Evolutionary conservation across 2,113 vertebrate species (phyloP), one percentile per base, ranked within the genome.

Genomic region (Lasiurus cinereus): DNA sequence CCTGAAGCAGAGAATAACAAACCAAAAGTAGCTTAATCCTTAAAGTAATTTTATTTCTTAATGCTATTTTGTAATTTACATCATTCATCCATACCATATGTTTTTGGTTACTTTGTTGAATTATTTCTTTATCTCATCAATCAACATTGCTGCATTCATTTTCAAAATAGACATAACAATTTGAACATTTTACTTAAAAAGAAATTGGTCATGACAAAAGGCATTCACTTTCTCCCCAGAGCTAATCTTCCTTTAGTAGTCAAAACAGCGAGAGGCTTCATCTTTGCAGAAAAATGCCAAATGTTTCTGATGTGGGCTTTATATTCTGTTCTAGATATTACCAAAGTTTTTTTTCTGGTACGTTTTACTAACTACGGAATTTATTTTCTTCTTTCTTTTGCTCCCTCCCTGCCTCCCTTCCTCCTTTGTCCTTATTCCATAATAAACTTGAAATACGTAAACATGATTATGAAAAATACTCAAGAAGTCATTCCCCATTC

Each of bases 151-250:
- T 77, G 19, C 31, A 80, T 46, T 94, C 74, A 43, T 70, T 72
- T 93, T 72, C 77, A 84, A 82, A 89, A 56, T 12, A 80, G 33
- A 78, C 4, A 77, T 66, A 91, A 52, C 31, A 56, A 82, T 69
- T 72, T 67, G 62, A 66, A 89, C 59, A 16, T 50, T 80, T 93
- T 77, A 43, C 59, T 86, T 22, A 83, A 69, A 88, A 54, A 62
- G 22, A 24, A 21, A 33, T 21, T 52, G 36, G n/a, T 66, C 18
- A 29, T 67, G 69, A 73, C 46, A 8, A 50, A 85, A 77, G 8
- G 4, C 31, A 91, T 7, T 83, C 21, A 7, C 66, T 82, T 82
- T 67, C 18, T 92, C 13, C 21, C 2, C 2, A 12, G 74, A 89
- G 5, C 18, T 46, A 43, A 6, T 50, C 24, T 50, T 88, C 56